Evolutionary conservation across 2,888 invertebrate genomes (phyloP).

Genomic region (Stomorhina lunata): DNA sequence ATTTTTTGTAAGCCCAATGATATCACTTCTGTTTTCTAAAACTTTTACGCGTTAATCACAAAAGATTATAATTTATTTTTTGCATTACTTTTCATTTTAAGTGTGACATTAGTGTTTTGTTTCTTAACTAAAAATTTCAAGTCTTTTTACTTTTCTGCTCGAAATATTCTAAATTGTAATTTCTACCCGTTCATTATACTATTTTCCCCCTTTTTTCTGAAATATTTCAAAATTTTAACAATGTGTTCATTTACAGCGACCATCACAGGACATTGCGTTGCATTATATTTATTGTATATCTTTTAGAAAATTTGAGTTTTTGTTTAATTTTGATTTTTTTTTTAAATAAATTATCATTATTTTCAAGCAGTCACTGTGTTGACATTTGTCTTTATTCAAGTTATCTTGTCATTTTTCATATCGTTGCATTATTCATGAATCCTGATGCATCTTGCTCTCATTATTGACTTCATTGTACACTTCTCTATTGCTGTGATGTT

Average conservation of each 20-base stretch:
- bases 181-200: background rate
- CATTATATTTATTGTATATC: background rate
- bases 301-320: background rate
- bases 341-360: slow-evolving; percentile 38
- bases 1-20: too few relatives aligned
- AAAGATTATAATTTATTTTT: slow-evolving; percentile 1
- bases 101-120: slow-evolving; percentile 1
- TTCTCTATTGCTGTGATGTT: background rate
- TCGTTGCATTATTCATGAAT: slow-evolving; percentile 19
- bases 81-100: background rate
- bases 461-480: slow-evolving; percentile 42
- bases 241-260: slow-evolving; percentile 42
- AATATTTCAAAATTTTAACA: slow-evolving; percentile 1
- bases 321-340: background rate
- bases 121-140: background rate
- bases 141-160: background rate
- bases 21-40: background rate
- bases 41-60: too few relatives aligned
- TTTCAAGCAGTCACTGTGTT: slow-evolving; percentile 32
- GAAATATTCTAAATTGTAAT: background rate
- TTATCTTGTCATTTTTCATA: background rate
- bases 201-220: background rate
- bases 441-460: slow-evolving; percentile 29
- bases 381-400: background rate
- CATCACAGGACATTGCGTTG: slow-evolving; percentile 10